Evolutionary conservation across 2,113 vertebrate species (phyloP), one percentile per base, ranked within the genome.

Genomic region (Hylia prasina): DNA sequence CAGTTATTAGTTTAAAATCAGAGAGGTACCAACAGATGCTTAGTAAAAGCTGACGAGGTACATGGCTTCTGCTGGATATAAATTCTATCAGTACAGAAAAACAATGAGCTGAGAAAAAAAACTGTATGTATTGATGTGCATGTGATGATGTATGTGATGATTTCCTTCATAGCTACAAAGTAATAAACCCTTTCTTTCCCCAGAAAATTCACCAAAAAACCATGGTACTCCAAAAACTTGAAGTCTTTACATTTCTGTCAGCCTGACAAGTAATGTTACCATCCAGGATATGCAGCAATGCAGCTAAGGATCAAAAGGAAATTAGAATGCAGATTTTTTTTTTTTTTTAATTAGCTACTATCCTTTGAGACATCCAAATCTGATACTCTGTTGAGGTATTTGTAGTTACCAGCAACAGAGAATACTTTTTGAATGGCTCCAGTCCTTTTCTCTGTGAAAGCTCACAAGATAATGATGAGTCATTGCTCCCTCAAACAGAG

Each of bases 391-490:
- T 56, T 85, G 37, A 91, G 57, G 30, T 76, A 89, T 69, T 66
- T 88, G 60, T 61, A 77, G 87, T 63, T 94, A 77, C 50, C 47
- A 86, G 58, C 45, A 86, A 82, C 20, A 77, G 15, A 66, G 22
- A 53, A 45, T 50, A 72, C 24, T 15, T 69, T 58, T 77, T 77
- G 82, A 91, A 58, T 31, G 58, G 31, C 54, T 96, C 54, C 30
- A 47, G 66, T 95, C 71, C 39, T 86, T 68, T 65, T 86, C 30
- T 66, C 75, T 68, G 50, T 87, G 54, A 91, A 80, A 87, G 88
- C 58, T 83, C 79, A 73, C 28, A 77, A 76, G 70, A 70, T 66
- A 87, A 92, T 93, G 79, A 92, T 87, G 85, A 94, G 81, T 92
- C 94, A 92, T 87, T 89, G 71, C 70, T 90, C 68, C 30, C 31